These are phyloP conservation scores for Gorilla gorilla DNA, from an alignment of 2,113 vertebrate species.

Conservation along the genomic window DNA sequence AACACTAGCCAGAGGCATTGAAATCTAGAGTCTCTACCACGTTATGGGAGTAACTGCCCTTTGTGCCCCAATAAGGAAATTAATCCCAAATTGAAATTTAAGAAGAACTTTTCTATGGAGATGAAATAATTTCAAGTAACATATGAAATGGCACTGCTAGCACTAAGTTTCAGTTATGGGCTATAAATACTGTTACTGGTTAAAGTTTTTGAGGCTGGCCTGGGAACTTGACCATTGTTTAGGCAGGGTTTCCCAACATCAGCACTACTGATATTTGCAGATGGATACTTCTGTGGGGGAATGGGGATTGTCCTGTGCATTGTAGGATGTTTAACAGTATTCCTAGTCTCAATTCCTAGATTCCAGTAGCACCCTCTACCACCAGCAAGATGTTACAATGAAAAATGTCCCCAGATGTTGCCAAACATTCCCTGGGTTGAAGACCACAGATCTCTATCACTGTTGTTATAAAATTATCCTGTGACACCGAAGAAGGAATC, in stretches of 20 bases:
- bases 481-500: slow-evolving; percentile 22
- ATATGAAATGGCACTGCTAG: slow-evolving; percentile 29
- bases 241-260: slow-evolving; percentile 8
- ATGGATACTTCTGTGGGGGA: not conserved
- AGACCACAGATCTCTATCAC: not conserved
- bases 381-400: not conserved
- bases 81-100: slow-evolving; percentile 9
- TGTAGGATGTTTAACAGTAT: not conserved
- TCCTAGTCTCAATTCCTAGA: not conserved
- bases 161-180: not conserved
- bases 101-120: slow-evolving; percentile 8
- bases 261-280: not conserved
- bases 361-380: not conserved
- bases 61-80: not conserved
- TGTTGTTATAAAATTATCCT: slow-evolving; percentile 33
- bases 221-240: not conserved
- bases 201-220: slow-evolving; percentile 30
- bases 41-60: not conserved
- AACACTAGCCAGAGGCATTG: not conserved
- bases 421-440: not conserved
- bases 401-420: slow-evolving; percentile 18
- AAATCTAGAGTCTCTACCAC: not conserved
- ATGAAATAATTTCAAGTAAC: slow-evolving; percentile 27
- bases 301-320: not conserved
- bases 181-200: not conserved